Percentiles rank a stretch among this genome's conserved stretches.
Evolutionary conservation across 37 sponge, comb jelly and placozoan genomes (phyloP).

Genomic region (Aphrocallistes beatrix): DNA sequence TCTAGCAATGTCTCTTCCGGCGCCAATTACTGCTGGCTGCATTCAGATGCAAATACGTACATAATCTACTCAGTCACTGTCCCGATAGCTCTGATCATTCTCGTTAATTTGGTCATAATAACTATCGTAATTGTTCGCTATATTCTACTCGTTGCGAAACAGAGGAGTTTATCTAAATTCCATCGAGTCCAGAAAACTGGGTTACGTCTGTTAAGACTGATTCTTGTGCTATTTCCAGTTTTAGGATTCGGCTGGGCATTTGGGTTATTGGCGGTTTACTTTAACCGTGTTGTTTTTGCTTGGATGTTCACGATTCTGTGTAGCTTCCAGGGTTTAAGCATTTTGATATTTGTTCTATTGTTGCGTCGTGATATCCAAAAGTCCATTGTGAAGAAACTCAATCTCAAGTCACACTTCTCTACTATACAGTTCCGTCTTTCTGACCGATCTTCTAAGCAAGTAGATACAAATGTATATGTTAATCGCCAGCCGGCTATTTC

Average conservation of each 20-base stretch:
- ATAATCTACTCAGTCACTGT: neutral
- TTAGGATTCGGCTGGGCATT: neutral
- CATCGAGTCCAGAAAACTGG: neutral
- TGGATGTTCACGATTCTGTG: neutral
- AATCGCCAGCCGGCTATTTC: too few species aligned
- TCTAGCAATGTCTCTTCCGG: too few species aligned
- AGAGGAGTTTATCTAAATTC: neutral
- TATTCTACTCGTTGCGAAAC: neutral
- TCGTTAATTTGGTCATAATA: neutral
- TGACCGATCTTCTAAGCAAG: neutral
- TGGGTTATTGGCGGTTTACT: neutral
- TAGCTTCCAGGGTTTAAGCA: neutral
- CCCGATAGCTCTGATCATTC: neutral
- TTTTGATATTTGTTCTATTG: neutral
- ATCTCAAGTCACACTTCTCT: neutral
- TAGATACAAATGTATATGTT: too few species aligned
- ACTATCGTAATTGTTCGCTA: neutral
- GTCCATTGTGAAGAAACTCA: neutral
- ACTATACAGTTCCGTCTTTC: neutral
- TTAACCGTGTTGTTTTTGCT: neutral
- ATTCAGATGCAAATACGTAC: neutral
- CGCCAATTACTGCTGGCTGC: neutral
- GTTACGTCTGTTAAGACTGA: neutral
- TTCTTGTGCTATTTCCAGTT: neutral
- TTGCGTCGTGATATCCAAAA: constrained; percentile 8